These are phyloP conservation scores for Catharus bicknelli DNA, from an alignment of 2,113 vertebrate species.

Conservation along the genomic window DNA sequence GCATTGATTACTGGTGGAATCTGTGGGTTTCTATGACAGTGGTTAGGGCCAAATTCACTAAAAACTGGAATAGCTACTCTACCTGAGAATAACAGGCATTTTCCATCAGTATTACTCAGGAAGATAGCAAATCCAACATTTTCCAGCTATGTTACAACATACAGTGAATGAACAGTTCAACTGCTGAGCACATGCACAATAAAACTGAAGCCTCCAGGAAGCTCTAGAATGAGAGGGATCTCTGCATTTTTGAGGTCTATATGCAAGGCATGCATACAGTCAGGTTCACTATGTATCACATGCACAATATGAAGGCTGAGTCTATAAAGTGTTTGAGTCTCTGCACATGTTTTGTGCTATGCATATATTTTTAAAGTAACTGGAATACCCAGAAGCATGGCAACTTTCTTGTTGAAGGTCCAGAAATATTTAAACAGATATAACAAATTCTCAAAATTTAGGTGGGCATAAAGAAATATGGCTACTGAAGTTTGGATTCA, in stretches of 20 bases:
- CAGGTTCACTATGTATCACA: fast-evolving
- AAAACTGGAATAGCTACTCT: neutral
- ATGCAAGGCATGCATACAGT: neutral
- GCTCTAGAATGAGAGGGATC: neutral
- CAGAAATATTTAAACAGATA: neutral
- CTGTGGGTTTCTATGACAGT: neutral
- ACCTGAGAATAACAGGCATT: neutral
- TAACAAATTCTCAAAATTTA: neutral
- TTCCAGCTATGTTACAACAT: neutral
- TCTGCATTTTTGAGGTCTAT: neutral
- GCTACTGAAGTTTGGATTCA: neutral
- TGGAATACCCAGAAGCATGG: neutral
- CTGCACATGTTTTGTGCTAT: neutral
- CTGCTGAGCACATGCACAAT: neutral
- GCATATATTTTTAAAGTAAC: neutral
- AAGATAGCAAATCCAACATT: neutral
- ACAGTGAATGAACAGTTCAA: neutral
- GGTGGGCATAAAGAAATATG: neutral
- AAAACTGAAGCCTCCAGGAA: neutral
- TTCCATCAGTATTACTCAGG: neutral
- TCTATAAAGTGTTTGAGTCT: neutral
- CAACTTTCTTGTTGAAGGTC: neutral
- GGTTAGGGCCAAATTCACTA: neutral
- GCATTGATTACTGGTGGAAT: neutral
- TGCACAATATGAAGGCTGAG: neutral